Evolutionary conservation across 1,140 invertebrate species (phyloP), one percentile per base, ranked within the genome.

Genomic region (Solenopsis fugax): DNA sequence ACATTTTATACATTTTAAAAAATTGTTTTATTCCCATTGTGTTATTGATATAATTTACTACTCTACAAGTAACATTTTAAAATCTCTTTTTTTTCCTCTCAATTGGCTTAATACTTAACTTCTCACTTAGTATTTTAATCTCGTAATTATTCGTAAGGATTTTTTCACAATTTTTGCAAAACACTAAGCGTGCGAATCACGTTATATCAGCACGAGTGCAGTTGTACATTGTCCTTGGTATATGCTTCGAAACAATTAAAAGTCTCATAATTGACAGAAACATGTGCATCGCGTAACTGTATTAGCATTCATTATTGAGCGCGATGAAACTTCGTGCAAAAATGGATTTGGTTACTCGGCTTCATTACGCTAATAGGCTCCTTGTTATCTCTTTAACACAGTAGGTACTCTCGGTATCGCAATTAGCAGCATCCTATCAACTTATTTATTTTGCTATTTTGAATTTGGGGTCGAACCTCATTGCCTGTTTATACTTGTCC

Each of bases 391-490:
- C 86, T 86, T 88, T 90, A 76, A 56, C 56, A 41, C 71, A 56
- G 50, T 65, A 87, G 54, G 16, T 65, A 67, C 58, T 85, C 69
- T 84, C 65, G 24, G 73, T 91, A 88, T 87, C 48, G 81, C 65
- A 88, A 88, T 89, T 92, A 89, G 85, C 85, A 54, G 73, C 56
- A 60, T 64, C 82, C 65, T 72, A 85, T 86, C 76, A 71, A 81
- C 76, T 89, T 87, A 71, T 91, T 91, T 80, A 75, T 88, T 87
- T 87, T 81, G 58, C 72, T 87, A 85, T 77, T 86, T 82, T 29
- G 84, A 88, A 87, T 87, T 75, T 78, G 13, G 18, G 67, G n/a
- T 48, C 56, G 73, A 34, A 81, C 48, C 48, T 87, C 67, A 87
- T 85, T 84, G 86, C 69, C 86, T 87, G 69, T 73, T 73, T 67